phyloP scores from a whole-genome alignment of 2,888 invertebrate genomes.

The Drosophila testacea region DNA sequence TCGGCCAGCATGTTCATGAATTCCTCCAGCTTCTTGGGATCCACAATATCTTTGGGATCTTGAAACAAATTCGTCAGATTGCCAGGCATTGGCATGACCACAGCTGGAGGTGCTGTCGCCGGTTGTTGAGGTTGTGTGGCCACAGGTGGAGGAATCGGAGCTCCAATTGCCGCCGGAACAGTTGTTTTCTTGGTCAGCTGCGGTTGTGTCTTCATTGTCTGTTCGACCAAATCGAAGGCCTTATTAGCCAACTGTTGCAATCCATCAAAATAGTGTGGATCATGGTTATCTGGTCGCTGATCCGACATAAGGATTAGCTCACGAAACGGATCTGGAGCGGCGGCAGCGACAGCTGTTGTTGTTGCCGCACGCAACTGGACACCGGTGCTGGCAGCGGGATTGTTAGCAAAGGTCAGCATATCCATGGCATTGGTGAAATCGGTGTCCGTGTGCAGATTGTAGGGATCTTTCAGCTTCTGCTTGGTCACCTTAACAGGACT shows the following conservation, averaged over 20 bases:
- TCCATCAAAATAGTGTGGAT: conserved; percentile 84
- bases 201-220: conserved; percentile 82
- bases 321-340: conserved; percentile 87
- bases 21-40: conserved; percentile 84
- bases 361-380: conserved; percentile 42
- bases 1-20: conserved; percentile 84
- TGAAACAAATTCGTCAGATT: conserved; percentile 82
- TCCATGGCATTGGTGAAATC: conserved; percentile 91
- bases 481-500: conserved; percentile 91
- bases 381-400: conserved; percentile 83
- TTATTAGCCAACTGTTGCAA: conserved; percentile 87
- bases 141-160: background rate
- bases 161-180: conserved; percentile 3
- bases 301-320: conserved; percentile 88
- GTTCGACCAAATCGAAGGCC: conserved; percentile 87
- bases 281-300: conserved; percentile 76
- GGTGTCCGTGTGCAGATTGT: conserved; percentile 80
- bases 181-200: conserved; percentile 25
- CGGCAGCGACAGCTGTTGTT: conserved; percentile 28
- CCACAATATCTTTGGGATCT: conserved; percentile 84
- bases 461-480: conserved; percentile 86
- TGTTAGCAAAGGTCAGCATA: conserved; percentile 93
- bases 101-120: conserved; percentile 7
- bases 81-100: conserved; percentile 56
- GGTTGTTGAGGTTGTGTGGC: conserved; percentile 7